Percentiles rank a stretch among this genome's conserved stretches.
Conservation (phyloP, 2,113 vertebrate species). For the Phainopepla nitens region DNA sequence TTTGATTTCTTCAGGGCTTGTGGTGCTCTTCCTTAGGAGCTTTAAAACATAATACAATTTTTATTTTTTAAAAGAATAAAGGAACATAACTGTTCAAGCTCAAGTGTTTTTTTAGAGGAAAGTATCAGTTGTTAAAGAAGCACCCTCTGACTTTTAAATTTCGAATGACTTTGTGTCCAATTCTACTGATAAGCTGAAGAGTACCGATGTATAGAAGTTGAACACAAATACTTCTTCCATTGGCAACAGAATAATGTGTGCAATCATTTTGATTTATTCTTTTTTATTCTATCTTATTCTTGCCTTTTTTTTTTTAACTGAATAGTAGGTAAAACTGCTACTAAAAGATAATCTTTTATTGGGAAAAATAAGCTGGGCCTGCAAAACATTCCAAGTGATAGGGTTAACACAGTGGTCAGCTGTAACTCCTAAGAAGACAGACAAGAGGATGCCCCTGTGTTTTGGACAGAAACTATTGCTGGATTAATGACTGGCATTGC, state of each 20-base stretch:
- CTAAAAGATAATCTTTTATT: neutral
- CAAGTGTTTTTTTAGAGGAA: neutral
- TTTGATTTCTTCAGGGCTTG: constrained; percentile 25
- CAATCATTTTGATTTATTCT: neutral
- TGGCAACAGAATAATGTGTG: neutral
- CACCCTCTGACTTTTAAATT: constrained; percentile 32
- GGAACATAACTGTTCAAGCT: neutral
- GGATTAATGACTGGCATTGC: neutral
- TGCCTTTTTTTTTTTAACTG: neutral
- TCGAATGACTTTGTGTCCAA: neutral
- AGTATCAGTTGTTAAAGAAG: constrained; percentile 40
- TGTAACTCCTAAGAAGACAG: neutral
- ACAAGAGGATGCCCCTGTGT: neutral
- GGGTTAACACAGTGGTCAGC: neutral
- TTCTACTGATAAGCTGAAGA: neutral
- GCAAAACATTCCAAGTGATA: neutral
- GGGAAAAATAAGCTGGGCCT: neutral
- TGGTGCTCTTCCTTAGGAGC: neutral
- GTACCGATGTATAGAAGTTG: neutral
- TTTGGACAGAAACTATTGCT: constrained; percentile 12
- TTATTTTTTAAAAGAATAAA: neutral
- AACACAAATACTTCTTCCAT: neutral
- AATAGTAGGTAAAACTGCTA: neutral
- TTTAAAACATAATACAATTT: constrained; percentile 6
- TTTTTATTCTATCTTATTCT: neutral